Conservation (phyloP, 2,797 vertebrate genomes). For the Aphelocoma californica region DNA sequence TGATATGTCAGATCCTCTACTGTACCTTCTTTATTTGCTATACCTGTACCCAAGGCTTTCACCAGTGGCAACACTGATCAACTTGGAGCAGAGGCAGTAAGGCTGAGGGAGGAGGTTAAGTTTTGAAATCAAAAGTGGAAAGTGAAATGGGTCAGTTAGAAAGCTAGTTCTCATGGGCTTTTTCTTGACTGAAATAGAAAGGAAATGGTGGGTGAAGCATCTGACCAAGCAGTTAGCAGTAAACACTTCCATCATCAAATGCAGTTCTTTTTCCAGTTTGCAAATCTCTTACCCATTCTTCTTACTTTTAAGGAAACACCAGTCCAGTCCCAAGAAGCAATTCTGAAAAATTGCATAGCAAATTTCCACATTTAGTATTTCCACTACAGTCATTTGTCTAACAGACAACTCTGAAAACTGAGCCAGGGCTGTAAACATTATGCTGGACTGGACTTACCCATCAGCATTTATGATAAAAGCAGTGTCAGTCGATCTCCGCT, state of each 20-base stretch:
- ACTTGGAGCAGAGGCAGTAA: not conserved
- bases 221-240: slow-evolving; percentile 21
- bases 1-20: not conserved
- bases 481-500: not conserved
- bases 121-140: not conserved
- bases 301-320: slow-evolving; percentile 52
- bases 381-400: not conserved
- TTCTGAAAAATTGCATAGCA: slow-evolving; percentile 14
- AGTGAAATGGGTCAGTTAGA: not conserved
- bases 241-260: slow-evolving; percentile 15
- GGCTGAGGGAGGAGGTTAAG: not conserved
- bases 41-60: not conserved
- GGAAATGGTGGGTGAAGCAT: slow-evolving; percentile 47
- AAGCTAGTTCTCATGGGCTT: not conserved
- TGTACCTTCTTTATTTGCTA: not conserved
- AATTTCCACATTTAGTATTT: slow-evolving; percentile 28
- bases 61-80: not conserved
- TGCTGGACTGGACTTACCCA: not conserved
- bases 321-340: not conserved
- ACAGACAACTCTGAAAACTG: not conserved
- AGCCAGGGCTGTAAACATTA: not conserved
- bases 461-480: not conserved
- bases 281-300: slow-evolving; percentile 10
- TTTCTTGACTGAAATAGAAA: slow-evolving; percentile 5
- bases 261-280: not conserved